Evolutionary conservation across 1,140 invertebrate genomes (phyloP), one percentile per base, ranked within the genome.

Genomic region (Cheumatopsyche charites): DNA sequence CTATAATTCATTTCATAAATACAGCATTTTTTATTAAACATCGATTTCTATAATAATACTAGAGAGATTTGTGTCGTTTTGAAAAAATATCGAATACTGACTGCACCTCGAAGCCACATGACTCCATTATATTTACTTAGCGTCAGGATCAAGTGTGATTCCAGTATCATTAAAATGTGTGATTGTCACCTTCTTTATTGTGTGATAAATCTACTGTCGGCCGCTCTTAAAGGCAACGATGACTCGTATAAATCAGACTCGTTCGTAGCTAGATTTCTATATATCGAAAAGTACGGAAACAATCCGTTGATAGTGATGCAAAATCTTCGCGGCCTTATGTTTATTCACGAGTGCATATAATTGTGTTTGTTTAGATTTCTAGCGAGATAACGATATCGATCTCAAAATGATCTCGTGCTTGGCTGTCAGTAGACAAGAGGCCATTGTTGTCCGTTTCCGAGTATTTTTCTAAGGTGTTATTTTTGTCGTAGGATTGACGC

Each of bases 131-230:
- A 58, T 68, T 68, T 68, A 68, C 66, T 68, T 68, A 68, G 66
- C 66, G 66, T 68, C 66, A 68, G 66, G 66, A 68, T 68, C 66
- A 68, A 68, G 66, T 68, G 66, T 68, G 66, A 68, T 68, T 68
- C 29, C 66, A 68, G 66, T 68, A 68, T 68, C 66, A 68, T 68
- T 72, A 66, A 72, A 72, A 72, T 65, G 70, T 66, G 70, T 58
- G 70, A 72, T 72, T 72, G 70, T 72, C 70, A 72, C 70, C 70
- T 72, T 65, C 62, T 72, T 72, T 72, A 66, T 72, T 72, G 70
- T 66, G 62, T 58, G 70, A 72, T 52, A 21, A 62, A 62, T 71
- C 69, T 52, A 65, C 62, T 42, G 69, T 58, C 58, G 58, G 58
- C 29, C 19, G n/a, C n/a, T 21, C 19, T 19, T 21, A 52, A 65